phyloP scores from a whole-genome alignment of 2,113 vertebrate genomes.

The Xenopus borealis region DNA sequence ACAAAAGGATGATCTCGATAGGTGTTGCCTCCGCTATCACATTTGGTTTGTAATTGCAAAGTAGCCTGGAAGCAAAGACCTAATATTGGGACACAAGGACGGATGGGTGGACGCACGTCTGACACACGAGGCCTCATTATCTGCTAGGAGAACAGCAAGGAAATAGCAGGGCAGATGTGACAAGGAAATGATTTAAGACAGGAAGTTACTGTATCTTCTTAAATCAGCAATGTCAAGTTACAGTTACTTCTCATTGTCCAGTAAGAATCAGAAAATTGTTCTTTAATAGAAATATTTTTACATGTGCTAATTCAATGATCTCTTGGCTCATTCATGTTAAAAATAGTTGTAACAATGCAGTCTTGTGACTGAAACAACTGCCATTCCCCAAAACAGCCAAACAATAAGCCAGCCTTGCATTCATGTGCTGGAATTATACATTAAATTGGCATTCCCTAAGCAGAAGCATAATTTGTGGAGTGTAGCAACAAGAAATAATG shows the following conservation, averaged over 20 bases:
- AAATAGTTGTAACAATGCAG: not conserved
- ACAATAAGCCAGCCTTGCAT: too few species aligned
- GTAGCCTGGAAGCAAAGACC: slow-evolving; percentile 34
- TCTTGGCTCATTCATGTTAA: not conserved
- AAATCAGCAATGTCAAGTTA: slow-evolving; percentile 28
- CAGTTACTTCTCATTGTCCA: slow-evolving; percentile 11
- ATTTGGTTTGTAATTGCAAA: slow-evolving; percentile 42
- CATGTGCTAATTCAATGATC: not conserved
- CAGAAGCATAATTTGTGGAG: too few species aligned
- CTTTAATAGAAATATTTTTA: not conserved
- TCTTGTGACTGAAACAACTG: not conserved
- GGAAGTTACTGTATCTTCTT: slow-evolving; percentile 39
- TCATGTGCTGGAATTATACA: not conserved
- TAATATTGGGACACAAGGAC: slow-evolving; percentile 58
- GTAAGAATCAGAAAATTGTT: not conserved
- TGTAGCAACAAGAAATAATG: too few species aligned
- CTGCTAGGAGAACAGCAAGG: slow-evolving; percentile 31
- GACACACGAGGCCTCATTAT: slow-evolving; percentile 43
- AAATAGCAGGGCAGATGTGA: slow-evolving; percentile 39
- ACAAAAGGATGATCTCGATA: slow-evolving; percentile 81
- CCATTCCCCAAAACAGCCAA: not conserved
- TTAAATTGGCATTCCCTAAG: too few species aligned
- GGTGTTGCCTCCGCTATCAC: slow-evolving; percentile 61
- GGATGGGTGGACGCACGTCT: slow-evolving; percentile 41
- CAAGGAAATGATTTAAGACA: slow-evolving; percentile 32